Evolutionary conservation across 2,797 vertebrate species (phyloP).

Genomic region (Oreortyx pictus): DNA sequence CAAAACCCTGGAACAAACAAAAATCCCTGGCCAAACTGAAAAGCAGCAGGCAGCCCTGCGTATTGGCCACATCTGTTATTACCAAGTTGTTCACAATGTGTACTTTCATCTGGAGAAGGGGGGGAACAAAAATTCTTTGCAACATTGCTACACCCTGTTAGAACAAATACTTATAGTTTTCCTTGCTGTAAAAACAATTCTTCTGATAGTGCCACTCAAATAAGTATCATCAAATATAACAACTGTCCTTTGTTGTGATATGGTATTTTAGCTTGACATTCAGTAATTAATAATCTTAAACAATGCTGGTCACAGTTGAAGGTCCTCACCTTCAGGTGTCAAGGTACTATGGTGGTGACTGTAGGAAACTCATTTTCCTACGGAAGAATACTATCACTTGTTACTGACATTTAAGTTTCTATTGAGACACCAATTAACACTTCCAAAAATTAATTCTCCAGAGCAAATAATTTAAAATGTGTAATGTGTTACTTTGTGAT

Average conservation of each 20-base stretch:
- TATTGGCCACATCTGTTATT: neutral
- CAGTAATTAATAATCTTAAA: neutral
- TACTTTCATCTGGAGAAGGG: neutral
- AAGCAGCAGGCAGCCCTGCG: neutral
- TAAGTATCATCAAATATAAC: neutral
- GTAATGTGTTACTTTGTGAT: neutral
- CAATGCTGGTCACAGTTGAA: neutral
- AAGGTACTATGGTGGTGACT: neutral
- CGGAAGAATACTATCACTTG: neutral
- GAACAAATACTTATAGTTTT: neutral
- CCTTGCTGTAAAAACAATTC: neutral
- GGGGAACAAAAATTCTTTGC: neutral
- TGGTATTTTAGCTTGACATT: neutral
- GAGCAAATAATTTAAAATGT: neutral
- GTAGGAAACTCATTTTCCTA: neutral
- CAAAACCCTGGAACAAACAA: neutral
- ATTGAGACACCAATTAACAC: neutral
- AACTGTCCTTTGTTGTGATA: neutral
- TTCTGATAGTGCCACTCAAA: neutral
- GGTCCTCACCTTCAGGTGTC: neutral
- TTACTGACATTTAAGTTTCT: neutral
- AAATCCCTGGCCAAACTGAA: neutral
- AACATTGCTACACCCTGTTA: neutral
- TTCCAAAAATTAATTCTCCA: neutral
- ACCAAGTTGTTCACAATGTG: neutral